Evolutionary conservation across 2,888 invertebrate genomes (phyloP), one percentile per base, ranked within the genome.

Genomic region (Euclidia mi): DNA sequence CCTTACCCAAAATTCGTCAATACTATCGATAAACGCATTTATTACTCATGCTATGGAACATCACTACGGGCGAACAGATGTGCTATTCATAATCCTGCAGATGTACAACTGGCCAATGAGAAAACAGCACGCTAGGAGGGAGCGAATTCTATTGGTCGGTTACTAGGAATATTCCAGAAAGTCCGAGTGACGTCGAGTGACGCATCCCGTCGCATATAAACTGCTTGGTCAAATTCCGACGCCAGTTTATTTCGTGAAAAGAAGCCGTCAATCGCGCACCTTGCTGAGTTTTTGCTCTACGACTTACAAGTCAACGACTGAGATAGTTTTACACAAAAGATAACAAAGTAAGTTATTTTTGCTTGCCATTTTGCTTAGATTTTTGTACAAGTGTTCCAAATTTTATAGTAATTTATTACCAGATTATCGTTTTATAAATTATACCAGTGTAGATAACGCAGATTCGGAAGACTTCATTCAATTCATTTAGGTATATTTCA

Each of bases 221-320:
- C 76, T 82, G 71, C 62, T 65, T 64, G 70, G 72, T 66, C 44
- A 67, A 73, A 68, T 66, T 61, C 62, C 71, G 63, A 62, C 86
- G 85, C 86, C 88, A 87, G 87, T 81, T 91, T 89, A 93, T 88
- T 92, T 89, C 84, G 78, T 82, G 83, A 86, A 82, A 81, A 86
- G 91, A 91, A 90, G 85, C 91, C 91, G 92, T 88, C 91, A 90
- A 90, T 92, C 92, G 93, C 89, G 92, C 94, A 93, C 92, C 70
- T 87, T 89, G 87, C 91, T 85, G 89, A 93, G 91, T 79, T 71
- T 51, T 84, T 75, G 88, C 84, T 84, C 87, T 82, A 81, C 79
- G 85, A 85, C 79, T 82, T 82, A 82, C 85, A 82, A 80, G 71
- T 87, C 85, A 76, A 79, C 81, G 84, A 87, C 85, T 86, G 85